Evolutionary conservation across 1,140 invertebrate genomes (phyloP), one percentile per base, ranked within the genome.

Genomic region (Drosophila varians): DNA sequence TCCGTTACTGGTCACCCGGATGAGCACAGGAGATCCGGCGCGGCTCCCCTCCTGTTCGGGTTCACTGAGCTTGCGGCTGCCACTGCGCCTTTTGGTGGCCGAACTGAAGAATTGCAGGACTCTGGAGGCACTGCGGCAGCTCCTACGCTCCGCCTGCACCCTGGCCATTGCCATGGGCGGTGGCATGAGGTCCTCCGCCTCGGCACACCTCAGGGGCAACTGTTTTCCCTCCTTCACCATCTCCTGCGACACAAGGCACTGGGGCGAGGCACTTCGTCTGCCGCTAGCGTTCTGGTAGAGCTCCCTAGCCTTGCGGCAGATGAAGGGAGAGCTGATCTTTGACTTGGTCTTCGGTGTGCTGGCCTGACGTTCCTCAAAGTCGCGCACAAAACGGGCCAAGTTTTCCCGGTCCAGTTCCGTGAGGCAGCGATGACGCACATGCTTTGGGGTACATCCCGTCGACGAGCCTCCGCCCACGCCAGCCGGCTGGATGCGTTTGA

Each of bases 391-490:
- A 4, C 68, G 55, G 9, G 57, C 54, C 49, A 91, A 49, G 31
- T 77, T 69, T 53, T 91, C 90, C 8, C 90, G 89, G 51, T 91
- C 90, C 47, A 90, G 52, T 21, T 90, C 90, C 18, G 84, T 90
- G 46, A 90, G 57, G 51, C 83, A 89, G 12, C 77, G 84, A 62
- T 84, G 88, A 0, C 80, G 61, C 1, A 38, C 43, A 18, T 57
- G n/a, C 4, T 60, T 38, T 5, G 58, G 45, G 11, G 54, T 60
- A 19, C 36, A 52, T 2, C 38, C 54, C 5, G 62, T 46, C 54
- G 60, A 51, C n/a, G 58, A 23, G 12, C 36, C 45, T 38, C 36
- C 36, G 5, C 9, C 4, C 11, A 4, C 40, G 1, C 68, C 65
- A 25, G 55, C 61, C 16, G 77, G 77, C 19, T 74, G 62, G 2